These are phyloP conservation scores for Rhorus exstirpatorius DNA, from an alignment of 2,888 invertebrate genomes.

Conservation along the genomic window DNA sequence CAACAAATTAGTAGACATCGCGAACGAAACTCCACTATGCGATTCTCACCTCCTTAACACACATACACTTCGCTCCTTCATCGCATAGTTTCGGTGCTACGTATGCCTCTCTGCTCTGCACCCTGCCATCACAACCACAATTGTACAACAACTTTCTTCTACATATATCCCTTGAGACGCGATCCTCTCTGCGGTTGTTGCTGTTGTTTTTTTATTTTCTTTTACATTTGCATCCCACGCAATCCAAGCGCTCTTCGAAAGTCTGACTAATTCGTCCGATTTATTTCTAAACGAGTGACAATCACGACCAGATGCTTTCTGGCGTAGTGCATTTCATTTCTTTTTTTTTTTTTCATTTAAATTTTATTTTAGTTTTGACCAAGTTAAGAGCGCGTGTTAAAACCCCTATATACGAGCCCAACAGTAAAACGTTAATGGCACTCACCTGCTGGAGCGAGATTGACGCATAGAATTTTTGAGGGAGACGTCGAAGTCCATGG, in stretches of 20 bases:
- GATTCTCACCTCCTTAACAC: conserved; percentile 61
- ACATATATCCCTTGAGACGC: conserved; percentile 10
- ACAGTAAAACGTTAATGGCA: no score
- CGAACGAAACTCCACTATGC: conserved; percentile 57
- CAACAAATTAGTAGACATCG: conserved; percentile 78
- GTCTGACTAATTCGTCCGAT: conserved; percentile 72
- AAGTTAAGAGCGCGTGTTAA: conserved; percentile 7
- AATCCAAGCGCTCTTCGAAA: conserved; percentile 65
- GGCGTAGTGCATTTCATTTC: conserved; percentile 17
- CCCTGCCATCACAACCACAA: background rate
- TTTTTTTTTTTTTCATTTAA: conserved; percentile 1
- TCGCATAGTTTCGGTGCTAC: background rate
- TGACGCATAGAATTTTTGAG: no score
- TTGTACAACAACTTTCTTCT: background rate
- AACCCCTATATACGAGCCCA: no score
- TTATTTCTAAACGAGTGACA: conserved; percentile 72
- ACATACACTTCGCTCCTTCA: background rate
- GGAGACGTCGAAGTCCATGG: no score
- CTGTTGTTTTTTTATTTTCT: conserved; percentile 22
- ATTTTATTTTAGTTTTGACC: no score
- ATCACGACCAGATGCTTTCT: conserved; percentile 57
- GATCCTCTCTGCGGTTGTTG: background rate
- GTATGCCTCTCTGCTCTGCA: background rate
- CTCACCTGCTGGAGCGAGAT: no score
- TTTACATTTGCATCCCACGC: conserved; percentile 66